Evolutionary conservation across 2,797 vertebrate genomes (phyloP).

Genomic region (Pipistrellus kuhlii): DNA sequence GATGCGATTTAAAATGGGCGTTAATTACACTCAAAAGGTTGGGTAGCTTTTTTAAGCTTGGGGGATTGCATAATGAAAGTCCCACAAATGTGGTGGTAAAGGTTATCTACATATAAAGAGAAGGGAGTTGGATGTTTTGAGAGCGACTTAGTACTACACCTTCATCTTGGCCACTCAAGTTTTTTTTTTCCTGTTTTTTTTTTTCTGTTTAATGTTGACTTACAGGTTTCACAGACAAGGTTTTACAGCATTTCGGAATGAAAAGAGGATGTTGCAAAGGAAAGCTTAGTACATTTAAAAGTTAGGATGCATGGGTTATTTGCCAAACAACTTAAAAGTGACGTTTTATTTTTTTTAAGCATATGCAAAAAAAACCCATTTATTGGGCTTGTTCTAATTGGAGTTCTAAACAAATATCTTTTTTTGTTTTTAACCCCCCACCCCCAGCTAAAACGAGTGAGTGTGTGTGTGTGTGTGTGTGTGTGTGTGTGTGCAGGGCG

Average conservation of each 20-base stretch:
- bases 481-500: neutral
- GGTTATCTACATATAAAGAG: neutral
- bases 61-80: constrained; percentile 8
- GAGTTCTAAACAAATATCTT: constrained; percentile 60
- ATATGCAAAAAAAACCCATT: constrained; percentile 57
- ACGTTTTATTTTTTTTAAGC: neutral
- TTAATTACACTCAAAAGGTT: constrained; percentile 61
- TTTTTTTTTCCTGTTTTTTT: neutral
- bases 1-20: constrained; percentile 59
- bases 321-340: constrained; percentile 56
- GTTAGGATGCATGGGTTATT: constrained; percentile 46
- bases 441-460: neutral
- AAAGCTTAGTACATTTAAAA: constrained; percentile 45
- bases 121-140: constrained; percentile 28
- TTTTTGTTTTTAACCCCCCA: constrained; percentile 2
- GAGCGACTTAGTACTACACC: neutral
- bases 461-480: neutral
- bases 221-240: constrained; percentile 51
- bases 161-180: neutral
- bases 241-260: constrained; percentile 34
- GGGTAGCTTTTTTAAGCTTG: constrained; percentile 53
- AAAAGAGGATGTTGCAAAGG: constrained; percentile 34
- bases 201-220: constrained; percentile 52
- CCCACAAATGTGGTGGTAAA: constrained; percentile 20
- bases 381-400: constrained; percentile 50